These are phyloP conservation scores for Zapus hudsonius DNA, from an alignment of 2,113 vertebrate species.

Conservation along the genomic window DNA sequence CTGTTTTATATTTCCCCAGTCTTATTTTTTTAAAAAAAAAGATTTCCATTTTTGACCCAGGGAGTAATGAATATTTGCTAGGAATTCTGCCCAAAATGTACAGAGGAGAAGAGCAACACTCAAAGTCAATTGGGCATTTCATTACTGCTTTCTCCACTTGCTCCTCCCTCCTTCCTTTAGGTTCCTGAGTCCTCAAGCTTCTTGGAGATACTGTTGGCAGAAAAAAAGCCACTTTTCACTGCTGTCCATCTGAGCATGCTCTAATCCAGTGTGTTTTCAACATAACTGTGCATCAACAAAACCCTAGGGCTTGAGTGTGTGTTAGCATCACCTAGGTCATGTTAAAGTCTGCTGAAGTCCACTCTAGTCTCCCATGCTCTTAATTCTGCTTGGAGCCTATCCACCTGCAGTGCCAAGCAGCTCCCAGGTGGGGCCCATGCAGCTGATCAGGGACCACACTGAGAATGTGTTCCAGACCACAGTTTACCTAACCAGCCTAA, in stretches of 20 bases:
- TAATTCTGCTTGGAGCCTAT: not conserved
- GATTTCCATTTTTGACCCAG: not conserved
- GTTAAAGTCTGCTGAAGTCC: not conserved
- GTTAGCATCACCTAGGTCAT: not conserved
- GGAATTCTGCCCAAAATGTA: not conserved
- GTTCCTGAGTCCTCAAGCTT: not conserved
- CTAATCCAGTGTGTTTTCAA: not conserved
- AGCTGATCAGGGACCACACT: not conserved
- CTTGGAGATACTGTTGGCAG: not conserved
- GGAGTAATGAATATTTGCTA: not conserved
- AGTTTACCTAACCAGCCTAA: not conserved
- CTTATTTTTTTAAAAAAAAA: not conserved
- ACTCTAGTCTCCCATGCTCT: not conserved
- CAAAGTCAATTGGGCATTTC: not conserved
- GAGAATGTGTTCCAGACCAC: not conserved
- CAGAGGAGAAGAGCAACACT: not conserved
- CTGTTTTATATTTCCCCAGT: not conserved
- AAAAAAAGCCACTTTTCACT: not conserved
- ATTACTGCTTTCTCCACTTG: not conserved
- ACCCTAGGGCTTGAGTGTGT: too few species aligned
- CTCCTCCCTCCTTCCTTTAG: not conserved
- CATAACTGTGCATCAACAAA: not conserved
- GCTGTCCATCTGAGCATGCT: fast-evolving
- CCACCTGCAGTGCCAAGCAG: not conserved
- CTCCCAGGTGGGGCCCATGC: not conserved